Evolutionary conservation across 2,797 vertebrate species (phyloP).

Genomic region (Odontamblyopus lacepedii): DNA sequence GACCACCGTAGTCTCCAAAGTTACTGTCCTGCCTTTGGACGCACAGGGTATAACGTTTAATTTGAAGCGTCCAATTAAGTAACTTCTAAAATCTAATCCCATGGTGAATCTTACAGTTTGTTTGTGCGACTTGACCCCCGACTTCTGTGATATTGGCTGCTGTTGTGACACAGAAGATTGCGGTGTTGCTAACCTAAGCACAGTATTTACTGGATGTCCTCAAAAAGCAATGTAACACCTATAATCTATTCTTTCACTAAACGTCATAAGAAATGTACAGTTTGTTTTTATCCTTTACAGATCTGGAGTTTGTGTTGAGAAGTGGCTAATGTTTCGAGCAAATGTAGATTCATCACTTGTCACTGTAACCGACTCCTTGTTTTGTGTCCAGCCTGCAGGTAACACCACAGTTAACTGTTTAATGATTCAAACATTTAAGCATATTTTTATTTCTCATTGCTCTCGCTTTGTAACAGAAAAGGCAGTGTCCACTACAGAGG

Average conservation of each 20-base stretch:
- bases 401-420: neutral
- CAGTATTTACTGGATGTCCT: constrained; percentile 70
- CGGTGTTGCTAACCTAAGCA: constrained; percentile 61
- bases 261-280: neutral
- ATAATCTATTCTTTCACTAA: neutral
- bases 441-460: neutral
- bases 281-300: constrained; percentile 43
- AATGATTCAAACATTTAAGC: neutral
- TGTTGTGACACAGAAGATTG: constrained; percentile 80
- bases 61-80: neutral
- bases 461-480: constrained; percentile 30
- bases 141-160: constrained; percentile 80
- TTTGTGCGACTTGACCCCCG: constrained; percentile 73
- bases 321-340: constrained; percentile 77
- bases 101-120: constrained; percentile 60
- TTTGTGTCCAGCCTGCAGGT: constrained; percentile 74
- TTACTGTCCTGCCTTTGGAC: constrained; percentile 16
- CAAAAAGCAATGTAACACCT: constrained; percentile 56
- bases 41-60: constrained; percentile 31
- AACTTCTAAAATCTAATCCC: neutral
- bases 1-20: neutral
- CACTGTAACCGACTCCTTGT: constrained; percentile 67
- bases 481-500: too few species aligned
- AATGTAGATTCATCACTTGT: constrained; percentile 72
- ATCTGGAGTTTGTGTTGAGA: constrained; percentile 74